Conservation (phyloP, 1,140 invertebrate genomes). For the Metopolophium dirhodum region DNA sequence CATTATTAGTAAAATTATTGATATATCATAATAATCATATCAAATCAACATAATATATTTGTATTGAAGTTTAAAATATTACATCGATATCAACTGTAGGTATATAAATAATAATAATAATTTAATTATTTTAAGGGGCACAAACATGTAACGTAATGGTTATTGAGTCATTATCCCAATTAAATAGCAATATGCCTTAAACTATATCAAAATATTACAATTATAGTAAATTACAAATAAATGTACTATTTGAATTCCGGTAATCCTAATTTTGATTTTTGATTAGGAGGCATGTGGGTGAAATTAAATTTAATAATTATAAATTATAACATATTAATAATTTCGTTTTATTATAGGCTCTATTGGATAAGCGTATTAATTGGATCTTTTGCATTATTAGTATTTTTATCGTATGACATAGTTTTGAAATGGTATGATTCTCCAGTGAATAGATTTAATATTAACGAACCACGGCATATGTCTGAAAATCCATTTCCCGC, state of each 20-base stretch:
- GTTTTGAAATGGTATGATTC: constrained; percentile 18
- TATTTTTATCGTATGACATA: constrained; percentile 25
- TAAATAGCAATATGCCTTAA: not conserved
- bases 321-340: not conserved
- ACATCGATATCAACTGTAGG: not conserved
- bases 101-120: not conserved
- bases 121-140: not conserved
- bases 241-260: not conserved
- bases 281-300: not conserved
- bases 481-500: constrained; percentile 42
- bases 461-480: not conserved
- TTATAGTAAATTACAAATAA: not conserved
- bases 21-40: not conserved
- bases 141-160: not conserved
- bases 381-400: not conserved
- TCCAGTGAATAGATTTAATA: constrained; percentile 28
- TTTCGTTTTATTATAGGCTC: not conserved
- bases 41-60: not conserved
- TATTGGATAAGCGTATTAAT: constrained; percentile 11
- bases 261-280: not conserved
- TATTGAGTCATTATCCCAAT: not conserved
- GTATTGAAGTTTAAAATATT: not conserved
- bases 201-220: too few relatives aligned
- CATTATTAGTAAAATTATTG: too few relatives aligned
- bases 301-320: not conserved